phyloP scores from a whole-genome alignment of 35 echinoderm and acorn worm genomes.

The Patiria miniata region DNA sequence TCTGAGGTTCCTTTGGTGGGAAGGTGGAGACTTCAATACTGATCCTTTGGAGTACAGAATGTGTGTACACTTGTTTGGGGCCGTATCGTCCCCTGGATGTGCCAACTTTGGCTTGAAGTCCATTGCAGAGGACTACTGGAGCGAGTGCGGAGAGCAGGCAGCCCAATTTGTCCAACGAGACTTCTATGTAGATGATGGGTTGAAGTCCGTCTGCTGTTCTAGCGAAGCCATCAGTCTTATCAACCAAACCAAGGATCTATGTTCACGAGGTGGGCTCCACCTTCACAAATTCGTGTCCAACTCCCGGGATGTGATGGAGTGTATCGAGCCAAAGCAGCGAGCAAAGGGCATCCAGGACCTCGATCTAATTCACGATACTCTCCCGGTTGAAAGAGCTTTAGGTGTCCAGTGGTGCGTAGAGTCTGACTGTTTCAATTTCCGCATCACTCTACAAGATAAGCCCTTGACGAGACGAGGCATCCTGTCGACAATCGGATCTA shows the following conservation, averaged over 20 bases:
- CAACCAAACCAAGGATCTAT: slow-evolving; percentile 43
- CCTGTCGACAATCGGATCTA: slow-evolving; percentile 44
- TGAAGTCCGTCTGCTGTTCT: slow-evolving; percentile 43
- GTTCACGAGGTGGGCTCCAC: slow-evolving; percentile 46
- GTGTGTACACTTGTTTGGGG: slow-evolving; percentile 70
- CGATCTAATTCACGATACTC: slow-evolving; percentile 38
- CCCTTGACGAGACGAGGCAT: slow-evolving; percentile 61
- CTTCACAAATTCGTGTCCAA: slow-evolving; percentile 55
- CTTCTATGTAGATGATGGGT: slow-evolving; percentile 91
- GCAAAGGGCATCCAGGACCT: slow-evolving; percentile 41
- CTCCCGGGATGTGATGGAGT: slow-evolving; percentile 27
- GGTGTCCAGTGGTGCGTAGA: slow-evolving; percentile 60
- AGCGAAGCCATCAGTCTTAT: slow-evolving; percentile 59
- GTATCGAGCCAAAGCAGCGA: slow-evolving; percentile 31
- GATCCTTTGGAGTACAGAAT: slow-evolving; percentile 35
- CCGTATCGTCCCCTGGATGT: slow-evolving; percentile 68
- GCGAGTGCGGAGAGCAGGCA: slow-evolving; percentile 45
- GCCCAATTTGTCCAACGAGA: slow-evolving; percentile 51
- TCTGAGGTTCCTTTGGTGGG: slow-evolving; percentile 75
- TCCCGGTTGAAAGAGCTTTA: slow-evolving; percentile 36
- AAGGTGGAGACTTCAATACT: slow-evolving; percentile 39
- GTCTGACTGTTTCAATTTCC: slow-evolving; percentile 57
- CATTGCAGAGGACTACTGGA: slow-evolving; percentile 32
- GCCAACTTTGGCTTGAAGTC: slow-evolving; percentile 79
- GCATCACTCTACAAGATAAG: slow-evolving; percentile 43